These are phyloP conservation scores for Rhombomys opimus DNA, from an alignment of 2,113 vertebrate species.

Conservation along the genomic window DNA sequence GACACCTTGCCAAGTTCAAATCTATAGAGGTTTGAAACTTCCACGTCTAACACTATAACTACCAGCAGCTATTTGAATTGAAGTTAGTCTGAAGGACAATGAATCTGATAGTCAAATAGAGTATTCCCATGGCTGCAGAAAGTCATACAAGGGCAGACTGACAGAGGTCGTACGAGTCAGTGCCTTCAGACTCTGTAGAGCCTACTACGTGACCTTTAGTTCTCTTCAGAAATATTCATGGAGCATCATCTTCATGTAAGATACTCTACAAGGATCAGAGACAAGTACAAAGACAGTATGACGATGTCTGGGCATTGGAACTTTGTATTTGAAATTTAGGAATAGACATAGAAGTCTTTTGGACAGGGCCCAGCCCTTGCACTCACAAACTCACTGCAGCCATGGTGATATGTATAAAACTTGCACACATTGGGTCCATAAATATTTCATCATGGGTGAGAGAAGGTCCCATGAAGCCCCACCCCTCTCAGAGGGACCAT, in stretches of 20 bases:
- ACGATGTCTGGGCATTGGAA: not conserved
- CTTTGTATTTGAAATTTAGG: constrained; percentile 40
- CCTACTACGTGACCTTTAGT: not conserved
- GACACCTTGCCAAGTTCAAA: constrained; percentile 36
- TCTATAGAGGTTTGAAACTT: not conserved
- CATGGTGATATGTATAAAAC: not conserved
- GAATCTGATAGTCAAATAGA: constrained; percentile 4
- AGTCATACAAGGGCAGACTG: not conserved
- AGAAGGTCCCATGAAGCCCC: not conserved
- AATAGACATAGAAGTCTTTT: not conserved
- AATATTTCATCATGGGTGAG: not conserved
- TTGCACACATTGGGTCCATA: not conserved
- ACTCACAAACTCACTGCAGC: not conserved
- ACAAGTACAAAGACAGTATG: not conserved
- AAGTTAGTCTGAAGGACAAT: constrained; percentile 38
- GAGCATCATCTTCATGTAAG: not conserved
- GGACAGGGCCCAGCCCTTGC: too few species aligned
- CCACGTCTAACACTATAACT: not conserved
- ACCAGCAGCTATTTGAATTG: constrained; percentile 33
- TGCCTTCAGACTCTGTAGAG: not conserved
- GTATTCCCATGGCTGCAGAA: not conserved
- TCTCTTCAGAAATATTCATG: constrained; percentile 27
- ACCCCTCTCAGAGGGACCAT: not conserved
- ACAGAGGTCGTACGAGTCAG: not conserved
- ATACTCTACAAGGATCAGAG: not conserved